Evolutionary conservation across 2,113 vertebrate species (phyloP).

Genomic region (Carassius gibelio): DNA sequence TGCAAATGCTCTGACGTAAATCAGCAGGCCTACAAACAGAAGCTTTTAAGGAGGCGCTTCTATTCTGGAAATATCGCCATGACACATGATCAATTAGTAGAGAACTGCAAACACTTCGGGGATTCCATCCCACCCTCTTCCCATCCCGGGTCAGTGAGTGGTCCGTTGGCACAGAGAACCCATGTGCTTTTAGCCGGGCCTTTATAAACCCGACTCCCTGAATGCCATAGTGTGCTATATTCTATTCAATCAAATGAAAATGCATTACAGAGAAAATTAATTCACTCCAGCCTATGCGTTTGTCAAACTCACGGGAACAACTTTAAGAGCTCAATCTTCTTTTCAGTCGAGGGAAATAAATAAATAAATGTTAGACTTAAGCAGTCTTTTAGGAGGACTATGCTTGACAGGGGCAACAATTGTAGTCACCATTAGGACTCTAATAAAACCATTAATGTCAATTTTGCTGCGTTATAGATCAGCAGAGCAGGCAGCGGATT

Average conservation of each 20-base stretch:
- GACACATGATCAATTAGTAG: conserved; percentile 40
- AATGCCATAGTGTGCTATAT: conserved; percentile 26
- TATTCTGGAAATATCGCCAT: conserved; percentile 13
- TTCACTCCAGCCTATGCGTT: conserved; percentile 27
- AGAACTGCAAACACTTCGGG: conserved; percentile 31
- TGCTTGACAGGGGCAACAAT: conserved; percentile 17
- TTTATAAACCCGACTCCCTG: conserved; percentile 44
- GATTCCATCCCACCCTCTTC: background rate
- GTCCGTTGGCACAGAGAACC: conserved; percentile 34
- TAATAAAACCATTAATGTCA: conserved; percentile 48
- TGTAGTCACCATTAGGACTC: conserved; percentile 23
- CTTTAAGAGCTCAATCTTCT: conserved; percentile 38
- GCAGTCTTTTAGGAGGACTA: conserved; percentile 5
- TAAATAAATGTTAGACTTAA: conserved; percentile 12
- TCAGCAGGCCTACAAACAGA: conserved; percentile 29
- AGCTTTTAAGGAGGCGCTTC: conserved; percentile 44
- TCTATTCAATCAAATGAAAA: conserved; percentile 58
- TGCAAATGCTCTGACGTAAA: conserved; percentile 31
- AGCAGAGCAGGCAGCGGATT: background rate
- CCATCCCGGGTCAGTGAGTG: conserved; percentile 34
- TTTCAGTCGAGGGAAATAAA: conserved; percentile 6
- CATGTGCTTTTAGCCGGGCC: conserved; percentile 7
- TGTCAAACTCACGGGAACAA: conserved; percentile 24
- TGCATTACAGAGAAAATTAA: conserved; percentile 39
- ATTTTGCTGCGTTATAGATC: conserved; percentile 1